Evolutionary conservation across 2,888 invertebrate genomes (phyloP), one percentile per base, ranked within the genome.

Genomic region (Zelleria hepariella): DNA sequence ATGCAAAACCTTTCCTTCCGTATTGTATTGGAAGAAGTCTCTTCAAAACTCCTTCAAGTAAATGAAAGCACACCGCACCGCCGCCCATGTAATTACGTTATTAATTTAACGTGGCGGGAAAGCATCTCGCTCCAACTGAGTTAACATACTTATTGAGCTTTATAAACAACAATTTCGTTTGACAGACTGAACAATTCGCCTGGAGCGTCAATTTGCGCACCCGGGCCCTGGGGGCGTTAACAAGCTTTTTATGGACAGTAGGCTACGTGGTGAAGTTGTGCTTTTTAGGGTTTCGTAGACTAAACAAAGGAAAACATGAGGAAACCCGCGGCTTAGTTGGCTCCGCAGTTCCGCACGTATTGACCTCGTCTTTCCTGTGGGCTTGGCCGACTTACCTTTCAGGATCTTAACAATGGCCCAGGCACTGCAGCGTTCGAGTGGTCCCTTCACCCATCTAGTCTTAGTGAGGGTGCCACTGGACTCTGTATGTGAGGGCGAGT

Each of bases 141-240:
- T 51, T 49, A 49, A 10, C 32, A 49, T 21, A 51, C 8, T 20
- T 47, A 57, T 57, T 24, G n/a, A 42, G 24, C n/a, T 24, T 47
- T 42, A 57, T 47, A 57, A 57, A 57, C 57, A 57, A n/a, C 57
- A 47, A 57, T 57, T 57, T 21, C n/a, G 47, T 57, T 47, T 42
- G 55, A 55, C 55, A 55, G 21, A 24, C 23, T 23, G n/a, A 32
- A 21, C 42, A 32, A 56, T 56, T 32, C 24, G 20, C 56, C 27
- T 21, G 21, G 18, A 21, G 56, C 56, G 4, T 20, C 21, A 42
- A 56, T 56, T 24, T 56, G 27, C 51, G n/a, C 20, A 23, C 23
- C 27, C 25, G 25, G 15, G 24, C 10, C 5, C 53, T 10, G 2
- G 32, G 15, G 15, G 32, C 32, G 32, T 32, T 32, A 32, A 32